A percentile compares a stretch with the other conserved stretches of the same genome.
phyloP scores from a whole-genome alignment of 2,888 invertebrate genomes.

The Gymnocheta viridis region DNA sequence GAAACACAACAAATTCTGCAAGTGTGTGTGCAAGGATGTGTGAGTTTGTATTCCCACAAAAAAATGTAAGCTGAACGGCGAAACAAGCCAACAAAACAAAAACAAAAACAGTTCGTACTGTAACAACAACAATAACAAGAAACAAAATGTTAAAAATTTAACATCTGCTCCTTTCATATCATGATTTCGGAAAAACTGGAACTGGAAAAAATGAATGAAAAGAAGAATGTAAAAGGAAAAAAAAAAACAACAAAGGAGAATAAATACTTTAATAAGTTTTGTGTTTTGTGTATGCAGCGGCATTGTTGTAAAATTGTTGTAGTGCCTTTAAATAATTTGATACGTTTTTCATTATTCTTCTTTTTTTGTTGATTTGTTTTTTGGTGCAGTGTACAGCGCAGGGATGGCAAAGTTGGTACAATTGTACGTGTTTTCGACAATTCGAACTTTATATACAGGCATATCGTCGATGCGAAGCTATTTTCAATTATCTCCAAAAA shows the following conservation, averaged over 20 bases:
- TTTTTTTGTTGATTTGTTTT: neutral
- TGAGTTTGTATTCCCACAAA: conserved; percentile 2
- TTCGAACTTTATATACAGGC: no score
- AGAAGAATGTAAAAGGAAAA: conserved; percentile 14
- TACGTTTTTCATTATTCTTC: neutral
- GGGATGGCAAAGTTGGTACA: neutral
- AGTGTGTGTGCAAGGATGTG: conserved; percentile 29
- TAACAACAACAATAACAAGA: conserved; percentile 41
- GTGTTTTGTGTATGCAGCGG: conserved; percentile 26
- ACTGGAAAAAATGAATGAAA: conserved; percentile 39
- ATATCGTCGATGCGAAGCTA: no score
- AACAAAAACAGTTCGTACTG: conserved; percentile 32
- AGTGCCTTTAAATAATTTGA: conserved; percentile 24
- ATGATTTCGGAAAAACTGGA: conserved; percentile 81
- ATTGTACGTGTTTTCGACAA: neutral
- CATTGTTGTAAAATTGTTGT: conserved; percentile 15
- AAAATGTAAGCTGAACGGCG: conserved; percentile 12
- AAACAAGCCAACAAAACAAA: conserved; percentile 29
- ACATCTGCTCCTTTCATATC: conserved; percentile 82
- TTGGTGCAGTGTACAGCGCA: neutral
- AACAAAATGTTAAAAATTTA: conserved; percentile 78
- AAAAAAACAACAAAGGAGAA: conserved; percentile 26
- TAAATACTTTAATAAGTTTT: conserved; percentile 32
- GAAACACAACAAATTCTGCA: neutral
- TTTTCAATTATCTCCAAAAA: no score